A percentile compares a stretch with the other conserved stretches of the same genome.
Evolutionary conservation across 2,888 invertebrate genomes (phyloP).

Genomic region (Sipha maydis): DNA sequence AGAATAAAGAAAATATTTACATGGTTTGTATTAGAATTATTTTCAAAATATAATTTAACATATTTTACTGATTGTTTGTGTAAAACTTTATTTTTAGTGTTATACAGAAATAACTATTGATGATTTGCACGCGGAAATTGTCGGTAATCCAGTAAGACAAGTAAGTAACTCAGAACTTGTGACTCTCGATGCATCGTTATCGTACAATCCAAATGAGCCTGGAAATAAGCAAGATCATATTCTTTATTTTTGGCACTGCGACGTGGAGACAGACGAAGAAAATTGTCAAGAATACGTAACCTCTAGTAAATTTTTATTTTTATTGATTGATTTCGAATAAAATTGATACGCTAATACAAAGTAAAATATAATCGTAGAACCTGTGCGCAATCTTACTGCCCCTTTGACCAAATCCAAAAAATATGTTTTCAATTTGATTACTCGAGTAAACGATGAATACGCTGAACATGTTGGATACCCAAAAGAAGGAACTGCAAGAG

Average conservation of each 20-base stretch:
- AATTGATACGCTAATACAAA: not conserved
- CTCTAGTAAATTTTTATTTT: constrained; percentile 5
- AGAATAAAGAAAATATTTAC: not conserved
- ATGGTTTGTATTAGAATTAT: not conserved
- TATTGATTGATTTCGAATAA: not conserved
- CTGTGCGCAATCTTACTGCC: not conserved
- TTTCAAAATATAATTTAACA: not conserved
- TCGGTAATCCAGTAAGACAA: not conserved
- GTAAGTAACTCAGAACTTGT: constrained; percentile 1
- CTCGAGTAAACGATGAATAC: constrained; percentile 1
- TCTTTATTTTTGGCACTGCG: constrained; percentile 24
- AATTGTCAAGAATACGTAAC: constrained; percentile 39
- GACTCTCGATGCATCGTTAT: constrained; percentile 31
- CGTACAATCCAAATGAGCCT: constrained; percentile 41
- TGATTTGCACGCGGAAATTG: constrained; percentile 26
- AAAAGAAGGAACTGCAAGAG: not conserved
- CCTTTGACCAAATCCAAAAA: not conserved
- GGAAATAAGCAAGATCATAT: not conserved
- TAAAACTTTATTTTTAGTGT: constrained; percentile 23
- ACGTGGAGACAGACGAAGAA: not conserved
- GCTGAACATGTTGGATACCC: not conserved
- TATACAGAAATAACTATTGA: not conserved
- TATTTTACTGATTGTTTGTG: not conserved
- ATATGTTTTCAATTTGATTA: constrained; percentile 22
- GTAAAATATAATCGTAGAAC: not conserved